phyloP scores from a whole-genome alignment of 2,888 invertebrate species.

The Baccha elongata region DNA sequence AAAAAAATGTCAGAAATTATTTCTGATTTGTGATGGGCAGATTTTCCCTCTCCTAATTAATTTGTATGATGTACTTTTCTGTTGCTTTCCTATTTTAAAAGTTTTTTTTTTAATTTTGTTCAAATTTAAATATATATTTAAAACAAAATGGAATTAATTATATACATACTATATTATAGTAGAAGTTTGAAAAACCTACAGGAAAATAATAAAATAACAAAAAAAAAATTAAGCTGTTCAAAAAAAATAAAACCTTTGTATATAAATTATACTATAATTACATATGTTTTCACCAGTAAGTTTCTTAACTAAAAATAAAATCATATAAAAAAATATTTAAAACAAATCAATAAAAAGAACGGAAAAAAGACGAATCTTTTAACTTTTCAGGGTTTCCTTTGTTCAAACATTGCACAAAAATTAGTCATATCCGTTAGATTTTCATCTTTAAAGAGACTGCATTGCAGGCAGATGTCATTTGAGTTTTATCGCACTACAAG shows the following conservation, averaged over 20 bases:
- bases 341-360: slow-evolving; percentile 62
- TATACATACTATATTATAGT: slow-evolving; percentile 47
- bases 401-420: no score
- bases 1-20: slow-evolving; percentile 61
- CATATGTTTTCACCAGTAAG: slow-evolving; percentile 72
- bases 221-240: slow-evolving; percentile 51
- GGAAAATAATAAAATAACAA: slow-evolving; percentile 13
- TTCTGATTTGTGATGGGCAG: slow-evolving; percentile 70
- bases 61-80: slow-evolving; percentile 42
- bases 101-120: slow-evolving; percentile 48
- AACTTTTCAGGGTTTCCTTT: no score
- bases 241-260: slow-evolving; percentile 54
- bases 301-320: slow-evolving; percentile 65
- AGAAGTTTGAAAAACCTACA: slow-evolving; percentile 44
- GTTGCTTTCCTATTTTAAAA: slow-evolving; percentile 38
- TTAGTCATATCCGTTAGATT: no score
- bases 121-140: slow-evolving; percentile 44
- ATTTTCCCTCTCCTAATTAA: slow-evolving; percentile 26
- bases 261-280: slow-evolving; percentile 70
- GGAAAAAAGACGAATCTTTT: slow-evolving; percentile 9
- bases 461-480: no score
- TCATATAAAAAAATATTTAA: slow-evolving; percentile 38
- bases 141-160: slow-evolving; percentile 44
- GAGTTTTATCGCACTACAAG: no score
- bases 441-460: no score